Conservation (phyloP, 2,888 invertebrate genomes). For the Poecilobothrus nobilitatus region DNA sequence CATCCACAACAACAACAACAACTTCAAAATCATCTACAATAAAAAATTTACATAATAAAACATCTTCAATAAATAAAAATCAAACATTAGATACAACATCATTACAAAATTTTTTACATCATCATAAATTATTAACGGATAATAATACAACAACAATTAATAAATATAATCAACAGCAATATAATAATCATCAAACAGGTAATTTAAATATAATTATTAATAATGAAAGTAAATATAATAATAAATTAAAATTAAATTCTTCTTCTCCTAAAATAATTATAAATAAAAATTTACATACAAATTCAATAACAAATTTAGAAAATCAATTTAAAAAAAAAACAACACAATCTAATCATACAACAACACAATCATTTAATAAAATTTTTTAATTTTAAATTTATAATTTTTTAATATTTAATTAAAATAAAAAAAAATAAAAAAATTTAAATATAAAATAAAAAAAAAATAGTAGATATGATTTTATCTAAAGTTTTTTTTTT, state of each 20-base stretch:
- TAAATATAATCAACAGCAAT: neutral
- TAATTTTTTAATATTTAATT: neutral
- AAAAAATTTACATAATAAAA: neutral
- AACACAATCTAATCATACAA: neutral
- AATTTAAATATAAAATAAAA: neutral
- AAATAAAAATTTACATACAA: too few relatives aligned
- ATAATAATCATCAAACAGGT: neutral
- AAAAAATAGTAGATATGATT: neutral
- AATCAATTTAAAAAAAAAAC: neutral
- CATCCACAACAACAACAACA: neutral
- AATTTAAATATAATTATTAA: neutral
- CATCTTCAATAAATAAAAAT: neutral
- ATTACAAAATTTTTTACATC: slow-evolving; percentile 1
- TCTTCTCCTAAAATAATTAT: neutral
- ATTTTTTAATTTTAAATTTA: neutral
- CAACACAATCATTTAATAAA: neutral
- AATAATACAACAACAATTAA: neutral
- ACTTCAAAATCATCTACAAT: neutral
- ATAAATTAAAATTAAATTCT: neutral
- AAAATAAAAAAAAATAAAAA: neutral
- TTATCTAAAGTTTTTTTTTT: neutral
- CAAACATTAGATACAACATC: neutral
- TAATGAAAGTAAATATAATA: neutral
- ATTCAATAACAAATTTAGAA: neutral
- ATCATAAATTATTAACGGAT: neutral